Base-by-base conservation (phyloP, 2,113 vertebrate species). In the Turnix velox region DNA sequence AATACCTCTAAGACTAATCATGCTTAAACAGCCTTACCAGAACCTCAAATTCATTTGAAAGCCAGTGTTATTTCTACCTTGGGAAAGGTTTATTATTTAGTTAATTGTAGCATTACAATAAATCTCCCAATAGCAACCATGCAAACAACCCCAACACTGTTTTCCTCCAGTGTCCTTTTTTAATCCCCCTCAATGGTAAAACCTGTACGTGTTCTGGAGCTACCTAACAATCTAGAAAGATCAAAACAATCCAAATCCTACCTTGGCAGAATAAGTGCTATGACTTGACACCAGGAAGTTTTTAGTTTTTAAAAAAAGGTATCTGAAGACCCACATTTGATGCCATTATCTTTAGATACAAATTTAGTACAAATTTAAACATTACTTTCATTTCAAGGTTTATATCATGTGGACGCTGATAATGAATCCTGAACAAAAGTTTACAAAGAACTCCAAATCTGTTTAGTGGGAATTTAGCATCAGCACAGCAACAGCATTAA, bases 11-110 rank as follows among this genome's bases (percentile, higher is more conserved):
- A 87, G 78, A 87, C 71, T 91, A 91, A 94, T 94, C 82, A 83
- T 68, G 59, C 79, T 76, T 76, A 66, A 91, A 93, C 14, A 95
- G 54, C 35, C 40, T 65, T 77, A 87, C 61, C 39, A 85, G 79
- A 24, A 28, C 19, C 35, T 76, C 37, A 69, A 68, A 91, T 55
- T 74, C 74, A 95, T 87, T 58, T 84, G 84, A 91, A 92, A 87
- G 61, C 59, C 54, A 89, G 79, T 58, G 84, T 88, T 59, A 94
- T 83, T 89, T 88, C 80, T 67, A 89, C 78, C 74, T 87, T 65
- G 71, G 88, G 84, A 84, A 95, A 94, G 42, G 84, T 89, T 58
- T 88, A 65, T 82, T 92, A 79, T 87, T 94, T 69, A 79, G 69
- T 75, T 94, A 92, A 95, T 81, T 94, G 69, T 43, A 77, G 13